phyloP scores from a whole-genome alignment of 2,888 invertebrate genomes.

The Drosophila subquinaria region DNA sequence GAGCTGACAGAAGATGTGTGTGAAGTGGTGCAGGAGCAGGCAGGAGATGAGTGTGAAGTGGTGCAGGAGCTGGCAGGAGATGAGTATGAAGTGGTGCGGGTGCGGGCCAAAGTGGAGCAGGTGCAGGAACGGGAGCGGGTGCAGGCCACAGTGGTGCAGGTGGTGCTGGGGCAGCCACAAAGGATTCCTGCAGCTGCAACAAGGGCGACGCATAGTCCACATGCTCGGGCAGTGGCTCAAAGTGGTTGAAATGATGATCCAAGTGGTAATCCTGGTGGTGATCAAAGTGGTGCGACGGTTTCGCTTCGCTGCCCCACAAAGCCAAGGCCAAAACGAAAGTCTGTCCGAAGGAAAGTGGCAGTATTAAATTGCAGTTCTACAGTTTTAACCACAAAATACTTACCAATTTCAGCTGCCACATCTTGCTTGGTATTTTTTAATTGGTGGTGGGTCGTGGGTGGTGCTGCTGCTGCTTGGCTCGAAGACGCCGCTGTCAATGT shows the following conservation, averaged over 20 bases:
- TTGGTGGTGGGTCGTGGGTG: conserved; percentile 30
- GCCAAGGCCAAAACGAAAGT: conserved; percentile 56
- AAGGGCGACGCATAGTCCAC: conserved; percentile 59
- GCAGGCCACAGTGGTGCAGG: conserved; percentile 21
- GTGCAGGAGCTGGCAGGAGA: conserved; percentile 11
- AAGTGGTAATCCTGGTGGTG: conserved; percentile 53
- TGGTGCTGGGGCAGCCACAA: conserved; percentile 35
- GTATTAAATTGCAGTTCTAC: not conserved
- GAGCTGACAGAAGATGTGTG: too few species aligned
- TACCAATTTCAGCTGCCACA: conserved; percentile 77
- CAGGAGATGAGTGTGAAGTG: conserved; percentile 5
- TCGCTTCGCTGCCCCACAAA: conserved; percentile 48
- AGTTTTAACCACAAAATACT: conserved; percentile 22
- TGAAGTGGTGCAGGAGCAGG: conserved; percentile 8
- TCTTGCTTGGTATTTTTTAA: conserved; percentile 47
- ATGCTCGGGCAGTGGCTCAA: conserved; percentile 65
- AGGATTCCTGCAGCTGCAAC: conserved; percentile 48
- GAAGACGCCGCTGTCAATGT: conserved; percentile 65
- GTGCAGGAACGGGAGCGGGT: not conserved
- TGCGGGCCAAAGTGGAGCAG: conserved; percentile 32
- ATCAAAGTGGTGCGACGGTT: conserved; percentile 76
- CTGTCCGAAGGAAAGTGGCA: conserved; percentile 21
- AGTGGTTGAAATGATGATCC: conserved; percentile 45
- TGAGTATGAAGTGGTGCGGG: conserved; percentile 46
- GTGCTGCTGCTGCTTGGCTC: conserved; percentile 42